Percentiles rank a stretch among this genome's conserved stretches.
phyloP scores from a whole-genome alignment of 2,888 invertebrate genomes.

The Drosophila pseudotalamancana region DNA sequence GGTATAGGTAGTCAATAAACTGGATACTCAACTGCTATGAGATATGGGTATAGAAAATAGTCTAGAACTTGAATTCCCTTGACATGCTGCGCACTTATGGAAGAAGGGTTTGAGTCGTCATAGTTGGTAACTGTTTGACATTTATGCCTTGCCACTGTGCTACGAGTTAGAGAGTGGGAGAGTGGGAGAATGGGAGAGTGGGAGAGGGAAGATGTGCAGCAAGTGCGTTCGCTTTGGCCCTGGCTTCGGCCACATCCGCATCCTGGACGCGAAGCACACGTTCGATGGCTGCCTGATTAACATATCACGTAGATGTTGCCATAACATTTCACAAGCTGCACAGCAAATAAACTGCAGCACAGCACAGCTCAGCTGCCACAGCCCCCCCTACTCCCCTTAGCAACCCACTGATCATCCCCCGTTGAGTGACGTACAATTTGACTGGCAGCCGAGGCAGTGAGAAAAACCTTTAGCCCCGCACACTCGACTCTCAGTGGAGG shows the following conservation, averaged over 20 bases:
- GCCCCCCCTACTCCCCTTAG: not conserved
- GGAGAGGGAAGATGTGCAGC: no score
- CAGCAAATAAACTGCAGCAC: constrained; percentile 54
- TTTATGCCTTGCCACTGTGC: constrained; percentile 51
- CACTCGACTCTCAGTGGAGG: constrained; percentile 9
- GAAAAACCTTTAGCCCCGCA: constrained; percentile 63
- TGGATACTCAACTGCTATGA: no score
- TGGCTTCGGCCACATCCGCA: constrained; percentile 58
- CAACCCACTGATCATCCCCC: not conserved
- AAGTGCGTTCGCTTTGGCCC: constrained; percentile 4
- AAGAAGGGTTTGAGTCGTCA: not conserved
- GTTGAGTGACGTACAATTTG: constrained; percentile 52
- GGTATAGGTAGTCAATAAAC: no score
- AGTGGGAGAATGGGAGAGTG: no score
- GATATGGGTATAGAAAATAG: no score
- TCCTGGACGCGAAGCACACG: constrained; percentile 53
- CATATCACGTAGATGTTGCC: constrained; percentile 82
- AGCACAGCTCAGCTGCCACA: constrained; percentile 40
- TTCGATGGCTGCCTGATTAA: constrained; percentile 77
- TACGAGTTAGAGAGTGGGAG: no score
- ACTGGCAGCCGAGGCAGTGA: constrained; percentile 56
- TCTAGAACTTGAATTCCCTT: constrained; percentile 8
- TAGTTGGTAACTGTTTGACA: constrained; percentile 47
- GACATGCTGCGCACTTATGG: constrained; percentile 20
- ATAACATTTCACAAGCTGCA: constrained; percentile 66